Evolutionary conservation across 1,140 invertebrate species (phyloP), one percentile per base, ranked within the genome.

Genomic region (Aphis craccivora): DNA sequence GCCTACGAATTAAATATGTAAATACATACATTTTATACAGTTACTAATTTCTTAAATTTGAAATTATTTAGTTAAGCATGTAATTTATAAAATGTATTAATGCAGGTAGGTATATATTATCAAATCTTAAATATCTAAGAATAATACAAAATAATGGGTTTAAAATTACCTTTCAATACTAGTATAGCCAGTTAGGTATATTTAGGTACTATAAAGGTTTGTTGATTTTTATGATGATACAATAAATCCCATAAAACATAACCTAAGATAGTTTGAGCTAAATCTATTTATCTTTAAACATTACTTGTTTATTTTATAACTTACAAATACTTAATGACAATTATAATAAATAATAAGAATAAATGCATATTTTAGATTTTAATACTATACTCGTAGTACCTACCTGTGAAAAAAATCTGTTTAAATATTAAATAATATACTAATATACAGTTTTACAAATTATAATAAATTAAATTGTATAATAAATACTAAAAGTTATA

Each of bases 151-250:
- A 87, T 45, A 48, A 48, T n/a, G 45, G n/a, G 20, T n/a, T 48
- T 87, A 30, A 87, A 30, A 4, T 87, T 87, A 87, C 48, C 86
- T 87, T 48, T 87, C 25, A 45, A 48, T 45, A 87, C 43, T 48
- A 45, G 18, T 43, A 48, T 76, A 35, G 48, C 48, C 18, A 51
- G 2, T 51, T 37, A 83, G 18, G 35, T 87, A 53, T n/a, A 51
- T 51, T 88, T 37, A 48, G 20, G n/a, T n/a, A n/a, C n/a, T 87
- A 87, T 87, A 87, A 45, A 20, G 37, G 35, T 86, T 48, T 25
- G n/a, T 23, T 35, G n/a, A 88, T 53, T 51, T 88, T 88, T 88
- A 88, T 53, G 87, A 88, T 88, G n/a, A 88, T 20, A 88, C 53
- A 88, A 88, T 48, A 86, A 35, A 88, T 53, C 22, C 87, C 3